phyloP scores from a whole-genome alignment of 2,888 invertebrate genomes.

The Ormyrus thymus region DNA sequence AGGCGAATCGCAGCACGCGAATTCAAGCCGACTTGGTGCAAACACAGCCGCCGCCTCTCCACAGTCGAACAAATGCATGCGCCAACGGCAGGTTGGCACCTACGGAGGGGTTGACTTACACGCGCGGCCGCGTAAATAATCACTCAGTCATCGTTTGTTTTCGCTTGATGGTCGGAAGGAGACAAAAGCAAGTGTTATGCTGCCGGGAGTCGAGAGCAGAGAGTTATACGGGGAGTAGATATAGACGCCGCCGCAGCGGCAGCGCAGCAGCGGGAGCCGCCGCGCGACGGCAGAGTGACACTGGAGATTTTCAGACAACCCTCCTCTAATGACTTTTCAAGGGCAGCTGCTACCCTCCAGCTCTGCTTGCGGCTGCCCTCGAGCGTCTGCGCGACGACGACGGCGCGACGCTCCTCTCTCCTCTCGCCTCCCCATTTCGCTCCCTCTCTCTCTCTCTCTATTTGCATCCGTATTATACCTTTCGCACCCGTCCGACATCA shows the following conservation, averaged over 20 bases:
- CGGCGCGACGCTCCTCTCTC: neutral
- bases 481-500: neutral
- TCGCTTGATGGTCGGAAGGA: neutral
- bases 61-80: too few species aligned
- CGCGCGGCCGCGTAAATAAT: neutral
- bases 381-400: constrained; percentile 17
- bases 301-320: constrained; percentile 33
- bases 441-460: neutral
- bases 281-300: constrained; percentile 12
- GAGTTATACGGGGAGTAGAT: too few species aligned
- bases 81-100: neutral
- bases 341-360: constrained; percentile 42
- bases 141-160: too few species aligned
- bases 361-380: constrained; percentile 15
- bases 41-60: too few species aligned
- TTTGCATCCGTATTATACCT: too few species aligned
- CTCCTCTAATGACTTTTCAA: constrained; percentile 52
- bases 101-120: constrained; percentile 7
- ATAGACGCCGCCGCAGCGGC: too few species aligned
- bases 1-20: too few species aligned
- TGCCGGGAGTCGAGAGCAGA: neutral
- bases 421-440: neutral
- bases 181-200: constrained; percentile 27
- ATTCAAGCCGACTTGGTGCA: too few species aligned
- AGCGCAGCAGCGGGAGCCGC: too few species aligned